Percentiles rank a stretch among this genome's conserved stretches.
phyloP scores from a whole-genome alignment of 2,888 invertebrate genomes.

The Malacosoma neustria region DNA sequence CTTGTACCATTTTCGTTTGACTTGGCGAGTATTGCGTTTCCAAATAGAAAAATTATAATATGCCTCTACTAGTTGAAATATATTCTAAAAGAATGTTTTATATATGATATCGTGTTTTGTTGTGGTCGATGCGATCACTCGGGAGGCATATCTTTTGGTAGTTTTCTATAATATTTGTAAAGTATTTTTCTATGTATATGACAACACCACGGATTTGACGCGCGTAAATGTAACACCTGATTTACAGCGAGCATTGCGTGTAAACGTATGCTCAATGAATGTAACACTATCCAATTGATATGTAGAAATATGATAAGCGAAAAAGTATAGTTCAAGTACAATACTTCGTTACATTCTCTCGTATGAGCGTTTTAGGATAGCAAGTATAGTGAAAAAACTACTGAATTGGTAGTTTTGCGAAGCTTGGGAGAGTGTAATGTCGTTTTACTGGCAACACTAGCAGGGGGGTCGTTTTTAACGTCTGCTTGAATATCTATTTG shows the following conservation, averaged over 20 bases:
- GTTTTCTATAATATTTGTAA: not conserved
- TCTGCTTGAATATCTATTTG: not conserved
- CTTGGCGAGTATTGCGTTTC: not conserved
- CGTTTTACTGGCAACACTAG: not conserved
- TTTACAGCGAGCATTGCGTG: slow-evolving; percentile 18
- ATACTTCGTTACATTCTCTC: slow-evolving; percentile 22
- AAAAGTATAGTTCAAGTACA: slow-evolving; percentile 52
- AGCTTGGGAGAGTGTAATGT: slow-evolving; percentile 4
- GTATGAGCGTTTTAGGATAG: slow-evolving; percentile 21
- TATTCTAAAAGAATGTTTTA: not conserved
- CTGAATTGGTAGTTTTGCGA: slow-evolving; percentile 22
- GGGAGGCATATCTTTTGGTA: not conserved
- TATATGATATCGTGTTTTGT: not conserved
- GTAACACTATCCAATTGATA: slow-evolving; percentile 59
- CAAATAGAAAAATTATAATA: not conserved
- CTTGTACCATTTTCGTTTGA: no score
- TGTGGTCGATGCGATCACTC: not conserved
- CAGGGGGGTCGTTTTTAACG: not conserved
- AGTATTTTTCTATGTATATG: not conserved
- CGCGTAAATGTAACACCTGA: slow-evolving; percentile 13
- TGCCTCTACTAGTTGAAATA: not conserved
- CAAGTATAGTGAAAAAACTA: slow-evolving; percentile 18
- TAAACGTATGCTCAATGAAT: slow-evolving; percentile 18
- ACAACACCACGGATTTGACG: slow-evolving; percentile 23
- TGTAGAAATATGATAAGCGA: slow-evolving; percentile 46